Conservation (phyloP, 2,888 invertebrate species). For the Rhopalosiphum nymphaeae region DNA sequence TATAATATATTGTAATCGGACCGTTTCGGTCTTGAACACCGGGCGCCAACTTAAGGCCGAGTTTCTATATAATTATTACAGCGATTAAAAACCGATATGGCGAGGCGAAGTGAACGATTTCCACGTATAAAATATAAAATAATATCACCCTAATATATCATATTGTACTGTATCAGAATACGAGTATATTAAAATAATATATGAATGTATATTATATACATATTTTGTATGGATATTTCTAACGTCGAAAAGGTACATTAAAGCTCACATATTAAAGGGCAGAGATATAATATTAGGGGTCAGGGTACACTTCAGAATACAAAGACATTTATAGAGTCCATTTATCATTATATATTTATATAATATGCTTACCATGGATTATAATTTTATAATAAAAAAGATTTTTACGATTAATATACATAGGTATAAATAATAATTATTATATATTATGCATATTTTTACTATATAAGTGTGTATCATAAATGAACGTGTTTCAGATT, state of each 20-base stretch:
- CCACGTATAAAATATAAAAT: not conserved
- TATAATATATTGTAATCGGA: constrained; percentile 15
- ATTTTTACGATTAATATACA: not conserved
- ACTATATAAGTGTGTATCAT: no score
- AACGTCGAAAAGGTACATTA: not conserved
- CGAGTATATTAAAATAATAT: not conserved
- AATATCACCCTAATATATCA: not conserved
- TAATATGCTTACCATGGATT: not conserved
- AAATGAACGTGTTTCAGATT: no score
- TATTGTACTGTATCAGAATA: not conserved
- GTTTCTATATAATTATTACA: constrained; percentile 1
- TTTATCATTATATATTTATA: not conserved
- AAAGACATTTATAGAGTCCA: not conserved
- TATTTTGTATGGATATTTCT: not conserved
- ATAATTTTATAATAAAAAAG: not conserved
- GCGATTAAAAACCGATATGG: not conserved
- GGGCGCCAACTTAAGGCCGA: constrained; percentile 31
- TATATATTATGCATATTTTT: not conserved
- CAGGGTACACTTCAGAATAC: not conserved
- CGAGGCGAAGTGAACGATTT: constrained; percentile 9
- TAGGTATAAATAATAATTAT: not conserved
- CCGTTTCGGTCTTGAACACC: constrained; percentile 47
- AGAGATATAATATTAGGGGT: not conserved
- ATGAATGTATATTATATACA: not conserved
- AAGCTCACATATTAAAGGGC: not conserved